Base-by-base conservation (phyloP, 1,140 invertebrate genomes). In the Melipona quadrifasciata region DNA sequence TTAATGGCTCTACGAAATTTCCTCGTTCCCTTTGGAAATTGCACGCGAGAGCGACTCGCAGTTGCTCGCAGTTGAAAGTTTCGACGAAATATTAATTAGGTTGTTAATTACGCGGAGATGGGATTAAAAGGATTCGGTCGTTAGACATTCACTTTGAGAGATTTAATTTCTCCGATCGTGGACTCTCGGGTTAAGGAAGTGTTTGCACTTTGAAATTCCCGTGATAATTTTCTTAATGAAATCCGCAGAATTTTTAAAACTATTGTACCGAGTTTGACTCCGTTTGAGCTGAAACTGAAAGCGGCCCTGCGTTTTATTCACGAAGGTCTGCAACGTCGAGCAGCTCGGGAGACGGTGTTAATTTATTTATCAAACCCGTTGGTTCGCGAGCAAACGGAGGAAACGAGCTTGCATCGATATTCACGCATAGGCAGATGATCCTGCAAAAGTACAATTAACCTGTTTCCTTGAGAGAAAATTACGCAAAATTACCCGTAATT, bases 1-100 rank as follows among this genome's bases (percentile, higher is more conserved):
- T 21, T 24, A 12, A 39, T 39, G 67, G 11, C 14, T 34, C 34
- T 10, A 21, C 17, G 64, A 65, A 57, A 57, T 17, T 2, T 17
- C 16, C 12, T 64, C 17, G 2, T n/a, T 65, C 0, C 1, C 17
- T 31, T 31, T 65, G 27, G 16, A 31, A 65, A 65, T 65, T 65
- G 27, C 5, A 31, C 17, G 14, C 2, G 8, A 6, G 1, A 65
- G 27, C 1, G 10, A 21, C 8, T 34, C 19, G 1, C n/a, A 17
- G 24, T 24, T 24, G 31, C 58, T 39, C 74, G n/a, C 65, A 85
- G 87, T 55, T 55, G 0, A n/a, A 61, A 61, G 11, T 14, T 61
- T 61, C 24, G 27, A 31, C 6, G n/a, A 17, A 65, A 31, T 65
- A 65, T 31, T 65, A 31, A 31, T 27, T 16, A 31, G 27, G 16